Percentiles rank a stretch among this genome's conserved stretches.
phyloP scores from a whole-genome alignment of 2,888 invertebrate species.

The Aphodius sticticus region DNA sequence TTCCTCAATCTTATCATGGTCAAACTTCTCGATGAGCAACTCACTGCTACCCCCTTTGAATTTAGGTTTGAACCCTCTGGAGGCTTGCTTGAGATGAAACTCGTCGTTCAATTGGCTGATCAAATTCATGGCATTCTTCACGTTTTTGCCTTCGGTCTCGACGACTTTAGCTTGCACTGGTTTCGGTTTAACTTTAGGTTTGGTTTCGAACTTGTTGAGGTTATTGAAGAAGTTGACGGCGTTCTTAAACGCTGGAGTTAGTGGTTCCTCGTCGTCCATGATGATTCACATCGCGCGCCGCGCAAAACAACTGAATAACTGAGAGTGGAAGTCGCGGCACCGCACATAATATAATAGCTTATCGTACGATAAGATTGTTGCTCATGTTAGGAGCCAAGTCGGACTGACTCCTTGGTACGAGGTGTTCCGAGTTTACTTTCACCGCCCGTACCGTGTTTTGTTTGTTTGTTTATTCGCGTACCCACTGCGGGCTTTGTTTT shows the following conservation, averaged over 20 bases:
- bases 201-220: constrained; percentile 33
- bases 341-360: constrained; percentile 12
- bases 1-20: constrained; percentile 12
- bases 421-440: constrained; percentile 7
- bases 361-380: constrained; percentile 25
- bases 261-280: constrained; percentile 39
- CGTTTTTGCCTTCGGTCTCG: constrained; percentile 5
- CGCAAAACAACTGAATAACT: constrained; percentile 26
- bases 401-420: background rate
- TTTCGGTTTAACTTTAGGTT: constrained; percentile 29
- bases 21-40: constrained; percentile 22
- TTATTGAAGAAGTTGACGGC: constrained; percentile 43
- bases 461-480: background rate
- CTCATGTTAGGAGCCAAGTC: background rate
- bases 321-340: constrained; percentile 13
- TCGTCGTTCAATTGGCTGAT: constrained; percentile 29
- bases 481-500: background rate
- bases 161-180: constrained; percentile 20
- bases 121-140: constrained; percentile 31
- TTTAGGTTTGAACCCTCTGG: constrained; percentile 24
- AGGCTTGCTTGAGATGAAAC: constrained; percentile 21
- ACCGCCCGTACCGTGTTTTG: background rate
- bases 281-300: constrained; percentile 23
- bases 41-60: constrained; percentile 32
- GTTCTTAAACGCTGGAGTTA: constrained; percentile 41